Conservation (phyloP, 2,113 vertebrate genomes). For the Geococcyx californianus region DNA sequence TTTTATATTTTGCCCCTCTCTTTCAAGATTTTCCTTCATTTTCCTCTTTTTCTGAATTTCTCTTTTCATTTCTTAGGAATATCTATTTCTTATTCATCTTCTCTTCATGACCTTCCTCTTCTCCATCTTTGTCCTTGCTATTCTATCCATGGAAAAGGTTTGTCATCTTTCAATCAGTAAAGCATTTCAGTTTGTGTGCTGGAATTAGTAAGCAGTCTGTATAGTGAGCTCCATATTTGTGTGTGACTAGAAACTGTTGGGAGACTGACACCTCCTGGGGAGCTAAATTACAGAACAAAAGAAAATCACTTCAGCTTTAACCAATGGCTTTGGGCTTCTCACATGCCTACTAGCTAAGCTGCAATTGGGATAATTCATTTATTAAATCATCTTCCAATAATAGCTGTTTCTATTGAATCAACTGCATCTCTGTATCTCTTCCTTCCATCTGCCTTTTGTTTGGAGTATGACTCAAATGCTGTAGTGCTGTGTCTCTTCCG, state of each 20-base stretch:
- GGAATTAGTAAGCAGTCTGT: background rate
- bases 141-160: background rate
- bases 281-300: background rate
- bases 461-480: background rate
- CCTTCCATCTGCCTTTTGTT: background rate
- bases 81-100: background rate
- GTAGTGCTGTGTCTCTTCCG: background rate
- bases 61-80: background rate
- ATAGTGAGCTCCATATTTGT: background rate
- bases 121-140: background rate
- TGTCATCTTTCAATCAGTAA: background rate
- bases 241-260: background rate
- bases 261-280: background rate
- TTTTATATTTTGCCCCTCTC: background rate
- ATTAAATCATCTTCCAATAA: constrained; percentile 35
- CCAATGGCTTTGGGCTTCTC: background rate
- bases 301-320: background rate
- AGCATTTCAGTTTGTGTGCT: background rate
- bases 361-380: constrained; percentile 8
- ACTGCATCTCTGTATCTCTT: background rate
- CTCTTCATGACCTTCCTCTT: background rate
- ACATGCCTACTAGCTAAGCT: background rate
- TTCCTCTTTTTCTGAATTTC: background rate
- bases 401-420: constrained; percentile 2
- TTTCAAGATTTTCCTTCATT: background rate